A percentile compares a stretch with the other conserved stretches of the same genome.
Evolutionary conservation across 2,888 invertebrate genomes (phyloP).

Genomic region (Ceriagrion tenellum): DNA sequence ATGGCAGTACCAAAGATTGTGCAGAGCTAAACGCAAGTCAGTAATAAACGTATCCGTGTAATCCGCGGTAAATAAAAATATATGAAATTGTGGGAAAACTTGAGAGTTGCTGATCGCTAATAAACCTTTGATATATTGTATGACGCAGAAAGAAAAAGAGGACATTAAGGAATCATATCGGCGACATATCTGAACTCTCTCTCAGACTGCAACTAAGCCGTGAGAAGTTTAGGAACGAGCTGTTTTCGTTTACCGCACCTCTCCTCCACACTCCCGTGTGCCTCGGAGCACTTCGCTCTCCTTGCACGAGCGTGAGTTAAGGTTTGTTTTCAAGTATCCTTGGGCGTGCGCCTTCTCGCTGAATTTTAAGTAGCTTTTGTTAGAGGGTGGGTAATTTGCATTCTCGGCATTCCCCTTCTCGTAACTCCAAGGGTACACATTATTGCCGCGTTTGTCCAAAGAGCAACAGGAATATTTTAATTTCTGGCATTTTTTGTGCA

Average conservation of each 20-base stretch:
- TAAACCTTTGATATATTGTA: neutral
- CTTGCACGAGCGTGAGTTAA: neutral
- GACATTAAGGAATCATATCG: neutral
- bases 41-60: neutral
- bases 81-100: neutral
- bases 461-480: neutral
- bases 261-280: neutral
- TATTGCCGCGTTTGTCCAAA: neutral
- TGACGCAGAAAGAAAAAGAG: neutral
- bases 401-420: neutral
- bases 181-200: neutral
- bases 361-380: neutral
- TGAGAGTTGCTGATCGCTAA: neutral
- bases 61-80: neutral
- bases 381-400: neutral
- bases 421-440: neutral
- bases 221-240: neutral
- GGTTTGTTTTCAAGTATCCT: neutral
- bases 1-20: neutral
- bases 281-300: neutral
- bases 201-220: neutral
- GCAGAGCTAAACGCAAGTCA: neutral
- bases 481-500: neutral
- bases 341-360: slow-evolving; percentile 8
- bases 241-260: neutral